Conservation (phyloP, 2,888 invertebrate species). For the Catocala nupta region DNA sequence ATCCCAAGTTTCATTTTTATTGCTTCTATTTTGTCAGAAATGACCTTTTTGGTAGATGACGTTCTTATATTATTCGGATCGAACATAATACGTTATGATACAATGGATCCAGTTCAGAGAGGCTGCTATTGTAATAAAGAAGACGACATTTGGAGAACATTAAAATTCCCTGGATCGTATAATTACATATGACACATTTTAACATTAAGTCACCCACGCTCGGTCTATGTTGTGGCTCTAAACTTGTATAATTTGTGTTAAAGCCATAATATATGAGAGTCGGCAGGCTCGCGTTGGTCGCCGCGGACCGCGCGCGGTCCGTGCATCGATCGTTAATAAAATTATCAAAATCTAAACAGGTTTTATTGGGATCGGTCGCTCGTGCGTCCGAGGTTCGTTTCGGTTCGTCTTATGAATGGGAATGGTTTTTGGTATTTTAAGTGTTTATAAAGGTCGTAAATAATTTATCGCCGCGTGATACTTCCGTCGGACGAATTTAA, state of each 20-base stretch:
- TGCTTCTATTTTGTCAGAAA: constrained; percentile 35
- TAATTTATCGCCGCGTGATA: constrained; percentile 85
- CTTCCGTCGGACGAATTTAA: constrained; percentile 83
- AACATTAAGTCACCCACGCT: constrained; percentile 85
- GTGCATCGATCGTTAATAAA: constrained; percentile 86
- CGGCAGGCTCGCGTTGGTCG: constrained; percentile 78
- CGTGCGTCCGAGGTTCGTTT: constrained; percentile 77
- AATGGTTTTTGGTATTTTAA: constrained; percentile 86
- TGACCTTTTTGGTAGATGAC: constrained; percentile 32
- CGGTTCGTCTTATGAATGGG: constrained; percentile 83
- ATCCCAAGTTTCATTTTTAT: constrained; percentile 50
- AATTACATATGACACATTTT: constrained; percentile 87
- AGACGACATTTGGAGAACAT: constrained; percentile 84
- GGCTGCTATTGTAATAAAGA: constrained; percentile 83
- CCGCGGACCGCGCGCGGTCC: constrained; percentile 50
- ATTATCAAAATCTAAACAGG: constrained; percentile 87
- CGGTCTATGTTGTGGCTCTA: constrained; percentile 83
- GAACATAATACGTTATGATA: constrained; percentile 75
- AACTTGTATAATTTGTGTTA: constrained; percentile 87
- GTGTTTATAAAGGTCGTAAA: constrained; percentile 85
- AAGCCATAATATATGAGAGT: constrained; percentile 86
- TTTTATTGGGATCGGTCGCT: constrained; percentile 77
- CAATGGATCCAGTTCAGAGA: constrained; percentile 79
- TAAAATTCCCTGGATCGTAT: constrained; percentile 85
- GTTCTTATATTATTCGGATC: constrained; percentile 63